Conservation (phyloP, 2,888 invertebrate genomes). For the Clanis bilineata region DNA sequence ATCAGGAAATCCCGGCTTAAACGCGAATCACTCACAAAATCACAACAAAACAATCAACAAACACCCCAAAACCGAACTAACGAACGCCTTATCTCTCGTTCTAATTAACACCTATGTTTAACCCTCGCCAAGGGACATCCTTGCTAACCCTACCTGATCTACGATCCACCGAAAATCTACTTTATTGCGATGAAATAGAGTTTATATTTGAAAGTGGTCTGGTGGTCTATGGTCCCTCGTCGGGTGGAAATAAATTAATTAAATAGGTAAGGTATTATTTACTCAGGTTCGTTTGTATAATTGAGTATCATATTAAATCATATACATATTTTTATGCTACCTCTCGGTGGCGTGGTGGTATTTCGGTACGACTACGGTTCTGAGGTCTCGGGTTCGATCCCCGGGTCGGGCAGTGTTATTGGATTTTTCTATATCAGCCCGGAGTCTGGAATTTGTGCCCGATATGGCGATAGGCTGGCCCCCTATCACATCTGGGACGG, state of each 20-base stretch:
- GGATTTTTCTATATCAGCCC: no score
- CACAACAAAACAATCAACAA: conserved; percentile 14
- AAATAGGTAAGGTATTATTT: conserved; percentile 31
- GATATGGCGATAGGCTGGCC: no score
- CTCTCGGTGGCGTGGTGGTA: neutral
- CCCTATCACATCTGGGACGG: no score
- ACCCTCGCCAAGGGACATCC: conserved; percentile 24
- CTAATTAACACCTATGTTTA: conserved; percentile 48
- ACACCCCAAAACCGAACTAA: conserved; percentile 37
- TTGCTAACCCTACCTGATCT: neutral
- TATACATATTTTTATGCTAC: conserved; percentile 9
- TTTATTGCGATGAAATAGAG: conserved; percentile 15
- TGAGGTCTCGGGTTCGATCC: no score
- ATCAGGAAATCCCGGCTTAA: neutral
- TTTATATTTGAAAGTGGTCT: neutral
- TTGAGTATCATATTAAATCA: conserved; percentile 8
- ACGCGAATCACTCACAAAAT: conserved; percentile 11
- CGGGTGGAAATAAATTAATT: conserved; percentile 42
- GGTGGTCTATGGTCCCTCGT: conserved; percentile 30
- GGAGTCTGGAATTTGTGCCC: no score
- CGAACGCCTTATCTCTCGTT: conserved; percentile 40
- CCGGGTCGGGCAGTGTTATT: no score
- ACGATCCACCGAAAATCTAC: conserved; percentile 15
- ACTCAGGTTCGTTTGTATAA: conserved; percentile 16
- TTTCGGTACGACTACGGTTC: no score